Conservation (phyloP, 2,888 invertebrate genomes). For the Ligdia adustata region DNA sequence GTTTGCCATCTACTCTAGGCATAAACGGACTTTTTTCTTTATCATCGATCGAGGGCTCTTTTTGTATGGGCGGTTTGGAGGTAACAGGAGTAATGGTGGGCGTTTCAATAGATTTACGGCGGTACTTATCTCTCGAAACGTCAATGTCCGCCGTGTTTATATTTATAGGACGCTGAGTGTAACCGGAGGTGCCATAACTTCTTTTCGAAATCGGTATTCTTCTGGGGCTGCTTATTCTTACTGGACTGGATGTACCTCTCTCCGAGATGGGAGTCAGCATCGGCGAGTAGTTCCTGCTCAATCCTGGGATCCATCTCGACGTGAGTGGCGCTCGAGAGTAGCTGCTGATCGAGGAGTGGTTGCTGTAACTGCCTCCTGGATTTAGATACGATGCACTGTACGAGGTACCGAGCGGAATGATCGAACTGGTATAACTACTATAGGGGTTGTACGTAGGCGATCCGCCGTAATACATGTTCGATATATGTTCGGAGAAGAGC, state of each 20-base stretch:
- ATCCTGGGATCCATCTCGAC: conserved; percentile 67
- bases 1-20: conserved; percentile 75
- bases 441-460: conserved; percentile 77
- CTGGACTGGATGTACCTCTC: conserved; percentile 63
- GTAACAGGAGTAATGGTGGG: conserved; percentile 36
- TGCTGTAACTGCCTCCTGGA: conserved; percentile 75
- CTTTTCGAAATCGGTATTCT: conserved; percentile 78
- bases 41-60: conserved; percentile 52
- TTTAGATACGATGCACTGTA: conserved; percentile 80
- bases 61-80: conserved; percentile 43
- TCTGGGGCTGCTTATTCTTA: conserved; percentile 72
- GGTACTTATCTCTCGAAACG: conserved; percentile 88
- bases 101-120: conserved; percentile 53
- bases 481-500: conserved; percentile 87
- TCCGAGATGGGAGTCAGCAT: conserved; percentile 89
- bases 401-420: conserved; percentile 63
- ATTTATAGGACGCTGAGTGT: conserved; percentile 86
- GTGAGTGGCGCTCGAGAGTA: conserved; percentile 81
- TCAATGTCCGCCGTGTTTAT: conserved; percentile 95
- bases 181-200: conserved; percentile 68
- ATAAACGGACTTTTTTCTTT: conserved; percentile 69
- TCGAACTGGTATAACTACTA: conserved; percentile 70
- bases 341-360: conserved; percentile 76
- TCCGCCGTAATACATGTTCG: conserved; percentile 83
- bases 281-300: conserved; percentile 86